Evolutionary conservation across 2,888 invertebrate species (phyloP), one percentile per base, ranked within the genome.

Genomic region (Agrochola litura): DNA sequence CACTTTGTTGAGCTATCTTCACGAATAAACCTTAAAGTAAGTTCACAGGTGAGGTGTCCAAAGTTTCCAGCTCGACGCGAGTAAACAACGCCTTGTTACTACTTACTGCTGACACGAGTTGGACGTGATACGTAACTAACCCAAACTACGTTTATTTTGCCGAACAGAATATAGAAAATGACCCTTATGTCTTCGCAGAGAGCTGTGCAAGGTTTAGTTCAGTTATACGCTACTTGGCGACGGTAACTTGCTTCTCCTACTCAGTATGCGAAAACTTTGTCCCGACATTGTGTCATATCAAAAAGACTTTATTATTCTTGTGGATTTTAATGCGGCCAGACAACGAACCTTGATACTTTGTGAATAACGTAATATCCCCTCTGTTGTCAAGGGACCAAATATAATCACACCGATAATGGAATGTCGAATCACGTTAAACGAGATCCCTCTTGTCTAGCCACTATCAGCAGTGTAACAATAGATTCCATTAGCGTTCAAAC

Each of bases 71-170:
- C 89, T 92, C 87, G 77, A 83, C 81, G 77, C 79, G 85, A 91
- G 91, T 92, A 93, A 94, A 93, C 94, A 93, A 84, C 86, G 89
- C 86, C 85, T 89, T 89, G 90, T 88, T 91, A 90, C 90, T 88
- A 89, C 89, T 88, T 91, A 90, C 89, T 89, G 90, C 90, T 91
- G 90, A 91, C 91, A 85, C 86, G 87, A 86, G 83, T 85, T 82
- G 82, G 87, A 90, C 89, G 89, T 89, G 89, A 90, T 86, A 90
- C 81, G 83, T 81, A 79, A 86, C 87, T 81, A 85, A 85, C 86
- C 89, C 75, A 81, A 85, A 86, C 88, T 88, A 82, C 71, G 72
- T 86, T 78, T 87, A 83, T 77, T 84, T 83, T 82, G 63, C 77
- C 67, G 81, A 77, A 70, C 77, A 74, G 77, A 87, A 83, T 84